Conservation (phyloP, 2,113 vertebrate genomes). For the Deroptyus accipitrinus region DNA sequence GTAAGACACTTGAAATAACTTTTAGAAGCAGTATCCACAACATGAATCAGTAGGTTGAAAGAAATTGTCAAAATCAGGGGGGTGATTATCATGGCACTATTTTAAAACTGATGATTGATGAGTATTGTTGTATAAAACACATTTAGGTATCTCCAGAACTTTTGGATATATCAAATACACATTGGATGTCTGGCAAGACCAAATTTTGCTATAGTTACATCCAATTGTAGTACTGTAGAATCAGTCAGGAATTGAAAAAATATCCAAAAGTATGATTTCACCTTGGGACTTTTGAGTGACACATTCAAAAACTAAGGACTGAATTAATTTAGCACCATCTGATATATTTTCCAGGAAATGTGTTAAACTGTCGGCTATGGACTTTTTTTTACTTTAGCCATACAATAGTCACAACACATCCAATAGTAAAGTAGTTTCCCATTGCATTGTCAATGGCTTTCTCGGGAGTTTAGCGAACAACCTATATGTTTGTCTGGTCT, state of each 20-base stretch:
- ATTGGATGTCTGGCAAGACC: neutral
- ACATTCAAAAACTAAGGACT: neutral
- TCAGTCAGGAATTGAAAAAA: neutral
- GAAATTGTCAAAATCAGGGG: neutral
- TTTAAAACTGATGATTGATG: neutral
- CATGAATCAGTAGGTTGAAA: neutral
- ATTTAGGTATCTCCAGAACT: neutral
- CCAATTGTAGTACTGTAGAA: neutral
- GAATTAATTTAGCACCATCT: neutral
- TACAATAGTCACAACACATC: neutral
- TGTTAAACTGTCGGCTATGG: neutral
- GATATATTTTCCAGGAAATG: neutral
- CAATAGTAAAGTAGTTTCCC: neutral
- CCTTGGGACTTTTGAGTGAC: neutral
- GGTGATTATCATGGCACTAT: neutral
- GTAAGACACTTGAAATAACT: constrained; percentile 15
- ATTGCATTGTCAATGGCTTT: neutral
- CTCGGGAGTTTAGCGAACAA: neutral
- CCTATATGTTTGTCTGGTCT: neutral
- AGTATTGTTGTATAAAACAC: neutral
- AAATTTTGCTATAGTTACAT: neutral
- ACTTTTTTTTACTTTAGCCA: neutral
- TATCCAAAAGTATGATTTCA: neutral
- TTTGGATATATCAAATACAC: neutral
- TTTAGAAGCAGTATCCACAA: neutral